Percentiles rank a stretch among this genome's conserved stretches.
Evolutionary conservation across 30 jellyfish, hydroid and myxozoan genomes (phyloP).

Genomic region (Turritopsis dohrnii): DNA sequence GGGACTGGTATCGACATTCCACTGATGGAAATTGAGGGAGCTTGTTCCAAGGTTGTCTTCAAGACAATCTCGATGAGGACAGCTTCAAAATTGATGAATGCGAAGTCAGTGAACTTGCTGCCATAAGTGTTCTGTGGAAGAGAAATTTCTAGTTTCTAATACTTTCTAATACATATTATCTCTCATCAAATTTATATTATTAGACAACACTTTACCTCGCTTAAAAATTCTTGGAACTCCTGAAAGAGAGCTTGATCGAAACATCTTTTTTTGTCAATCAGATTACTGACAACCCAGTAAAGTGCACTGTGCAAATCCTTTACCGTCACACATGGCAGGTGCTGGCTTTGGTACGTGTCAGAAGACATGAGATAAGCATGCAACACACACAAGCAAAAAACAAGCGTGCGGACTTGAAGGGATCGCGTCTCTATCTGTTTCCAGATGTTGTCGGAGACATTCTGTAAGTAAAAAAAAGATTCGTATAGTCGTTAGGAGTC

Average conservation of each 20-base stretch:
- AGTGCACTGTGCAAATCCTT: slow-evolving; percentile 22
- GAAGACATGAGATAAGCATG: slow-evolving; percentile 42
- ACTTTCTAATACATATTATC: too few relatives aligned
- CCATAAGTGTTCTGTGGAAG: background rate
- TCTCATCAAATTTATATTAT: too few relatives aligned
- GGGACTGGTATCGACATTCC: slow-evolving; percentile 58
- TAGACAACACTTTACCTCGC: slow-evolving; percentile 38
- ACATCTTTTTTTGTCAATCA: slow-evolving; percentile 4
- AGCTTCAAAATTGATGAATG: background rate
- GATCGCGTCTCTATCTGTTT: slow-evolving; percentile 21
- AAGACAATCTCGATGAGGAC: slow-evolving; percentile 16
- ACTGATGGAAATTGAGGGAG: slow-evolving; percentile 45
- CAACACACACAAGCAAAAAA: slow-evolving; percentile 37
- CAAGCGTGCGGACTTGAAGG: slow-evolving; percentile 35
- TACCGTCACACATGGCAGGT: background rate
- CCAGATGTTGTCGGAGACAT: background rate
- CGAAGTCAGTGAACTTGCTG: background rate
- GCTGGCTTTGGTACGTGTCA: slow-evolving; percentile 19
- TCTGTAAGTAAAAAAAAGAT: too few relatives aligned
- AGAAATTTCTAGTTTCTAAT: background rate
- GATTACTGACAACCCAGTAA: slow-evolving; percentile 13
- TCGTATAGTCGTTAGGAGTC: too few relatives aligned
- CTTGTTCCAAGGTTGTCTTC: slow-evolving; percentile 27
- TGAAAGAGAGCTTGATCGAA: slow-evolving; percentile 14
- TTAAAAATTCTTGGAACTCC: slow-evolving; percentile 16